These are phyloP conservation scores for Erynnis tages DNA, from an alignment of 2,888 invertebrate genomes.

Conservation along the genomic window DNA sequence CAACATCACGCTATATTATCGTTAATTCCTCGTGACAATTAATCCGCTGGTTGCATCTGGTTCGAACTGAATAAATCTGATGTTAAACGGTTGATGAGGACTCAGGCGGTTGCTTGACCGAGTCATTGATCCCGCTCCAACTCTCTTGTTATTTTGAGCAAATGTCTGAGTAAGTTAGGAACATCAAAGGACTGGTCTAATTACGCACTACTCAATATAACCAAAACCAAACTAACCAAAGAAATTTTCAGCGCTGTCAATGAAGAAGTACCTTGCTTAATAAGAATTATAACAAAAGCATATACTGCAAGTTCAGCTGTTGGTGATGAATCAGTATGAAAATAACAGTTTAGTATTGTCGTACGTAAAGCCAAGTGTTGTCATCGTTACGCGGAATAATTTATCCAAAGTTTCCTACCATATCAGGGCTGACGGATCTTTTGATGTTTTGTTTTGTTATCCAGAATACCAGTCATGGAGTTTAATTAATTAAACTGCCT, in stretches of 20 bases:
- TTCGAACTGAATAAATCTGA: conserved; percentile 48
- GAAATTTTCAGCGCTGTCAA: not conserved
- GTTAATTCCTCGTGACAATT: conserved; percentile 58
- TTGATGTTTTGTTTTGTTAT: no score
- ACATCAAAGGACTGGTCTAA: no score
- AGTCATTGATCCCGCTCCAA: conserved; percentile 45
- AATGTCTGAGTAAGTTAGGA: not conserved
- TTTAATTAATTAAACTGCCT: no score
- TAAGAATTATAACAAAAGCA: not conserved
- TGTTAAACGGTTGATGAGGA: conserved; percentile 48
- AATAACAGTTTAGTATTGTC: conserved; percentile 3
- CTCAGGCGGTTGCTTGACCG: conserved; percentile 46
- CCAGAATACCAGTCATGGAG: no score
- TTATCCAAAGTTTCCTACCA: not conserved
- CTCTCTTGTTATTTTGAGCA: conserved; percentile 18
- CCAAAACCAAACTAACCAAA: not conserved
- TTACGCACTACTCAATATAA: not conserved
- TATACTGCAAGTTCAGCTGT: conserved; percentile 10
- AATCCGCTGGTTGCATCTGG: conserved; percentile 48
- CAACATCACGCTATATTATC: conserved; percentile 47
- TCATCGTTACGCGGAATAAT: conserved; percentile 18
- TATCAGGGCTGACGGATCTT: conserved; percentile 2
- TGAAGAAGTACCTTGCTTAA: not conserved
- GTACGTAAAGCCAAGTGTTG: not conserved
- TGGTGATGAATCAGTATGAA: conserved; percentile 15